Evolutionary conservation across 2,797 vertebrate genomes (phyloP).

Genomic region (Kryptolebias ocellatus): DNA sequence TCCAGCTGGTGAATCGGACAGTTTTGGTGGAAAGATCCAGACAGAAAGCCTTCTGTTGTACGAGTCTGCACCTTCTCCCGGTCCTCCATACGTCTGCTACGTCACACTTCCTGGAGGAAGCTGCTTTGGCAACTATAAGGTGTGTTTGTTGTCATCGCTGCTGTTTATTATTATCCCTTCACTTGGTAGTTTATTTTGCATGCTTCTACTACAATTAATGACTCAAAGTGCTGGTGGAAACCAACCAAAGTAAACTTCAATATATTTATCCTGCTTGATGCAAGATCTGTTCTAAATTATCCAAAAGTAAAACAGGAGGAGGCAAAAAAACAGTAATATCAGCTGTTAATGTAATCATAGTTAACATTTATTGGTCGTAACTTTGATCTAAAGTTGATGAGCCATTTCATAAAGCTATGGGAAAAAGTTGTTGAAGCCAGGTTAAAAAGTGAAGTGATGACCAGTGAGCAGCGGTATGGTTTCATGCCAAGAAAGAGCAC

Average conservation of each 20-base stretch:
- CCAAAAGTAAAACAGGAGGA: background rate
- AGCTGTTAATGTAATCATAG: background rate
- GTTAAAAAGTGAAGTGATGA: no score
- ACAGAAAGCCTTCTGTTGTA: conserved; percentile 86
- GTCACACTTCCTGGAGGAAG: conserved; percentile 92
- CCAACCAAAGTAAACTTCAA: no score
- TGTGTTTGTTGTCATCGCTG: conserved; percentile 36
- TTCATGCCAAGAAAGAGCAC: no score
- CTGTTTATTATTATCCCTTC: background rate
- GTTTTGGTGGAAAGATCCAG: conserved; percentile 74
- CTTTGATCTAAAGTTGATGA: background rate
- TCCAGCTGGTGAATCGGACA: conserved; percentile 76
- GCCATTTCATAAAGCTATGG: no score
- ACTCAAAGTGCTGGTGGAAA: background rate
- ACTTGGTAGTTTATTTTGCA: background rate
- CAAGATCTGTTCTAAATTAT: background rate
- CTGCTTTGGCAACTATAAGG: conserved; percentile 94
- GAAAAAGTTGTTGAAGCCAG: no score
- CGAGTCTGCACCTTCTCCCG: conserved; percentile 85
- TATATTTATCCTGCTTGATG: no score
- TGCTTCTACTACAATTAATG: background rate
- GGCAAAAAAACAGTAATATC: background rate
- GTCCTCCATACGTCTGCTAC: conserved; percentile 88
- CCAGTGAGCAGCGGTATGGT: no score
- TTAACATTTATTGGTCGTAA: background rate